phyloP scores from a whole-genome alignment of 2,113 vertebrate species.

The Fulmarus glacialis region DNA sequence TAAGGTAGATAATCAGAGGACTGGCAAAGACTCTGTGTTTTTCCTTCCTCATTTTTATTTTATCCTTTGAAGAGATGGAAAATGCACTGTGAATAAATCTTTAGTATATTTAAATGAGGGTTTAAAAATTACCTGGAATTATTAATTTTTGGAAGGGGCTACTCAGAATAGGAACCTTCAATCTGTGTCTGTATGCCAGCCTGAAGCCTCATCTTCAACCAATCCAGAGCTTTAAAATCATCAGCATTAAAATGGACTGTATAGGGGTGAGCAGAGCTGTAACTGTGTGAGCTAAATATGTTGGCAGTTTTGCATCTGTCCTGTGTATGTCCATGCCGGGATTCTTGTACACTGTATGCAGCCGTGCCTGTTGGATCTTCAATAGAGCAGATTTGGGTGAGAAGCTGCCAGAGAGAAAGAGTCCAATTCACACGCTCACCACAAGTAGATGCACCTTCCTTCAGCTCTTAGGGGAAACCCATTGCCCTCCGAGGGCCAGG shows the following conservation, averaged over 20 bases:
- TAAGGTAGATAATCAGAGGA: neutral
- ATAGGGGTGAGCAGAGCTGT: neutral
- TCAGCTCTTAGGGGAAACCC: neutral
- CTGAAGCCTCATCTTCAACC: neutral
- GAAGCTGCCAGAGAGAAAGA: neutral
- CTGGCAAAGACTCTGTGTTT: neutral
- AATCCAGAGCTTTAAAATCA: neutral
- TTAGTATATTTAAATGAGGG: neutral
- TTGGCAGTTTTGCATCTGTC: neutral
- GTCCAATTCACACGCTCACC: neutral
- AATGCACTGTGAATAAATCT: neutral
- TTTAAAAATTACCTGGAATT: neutral
- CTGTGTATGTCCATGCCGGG: rapidly evolving
- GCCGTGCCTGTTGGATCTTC: neutral
- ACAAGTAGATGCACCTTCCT: neutral
- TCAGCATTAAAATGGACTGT: neutral
- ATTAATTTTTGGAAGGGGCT: neutral
- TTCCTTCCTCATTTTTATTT: neutral
- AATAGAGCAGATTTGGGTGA: neutral
- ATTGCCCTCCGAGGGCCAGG: neutral
- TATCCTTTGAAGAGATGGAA: neutral
- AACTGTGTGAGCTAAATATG: neutral
- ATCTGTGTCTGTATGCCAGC: neutral
- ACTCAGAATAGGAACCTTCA: neutral
- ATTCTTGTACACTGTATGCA: neutral